Percentiles rank a stretch among this genome's conserved stretches.
Evolutionary conservation across 2,113 vertebrate species (phyloP).

Genomic region (Prunella fulvescens): DNA sequence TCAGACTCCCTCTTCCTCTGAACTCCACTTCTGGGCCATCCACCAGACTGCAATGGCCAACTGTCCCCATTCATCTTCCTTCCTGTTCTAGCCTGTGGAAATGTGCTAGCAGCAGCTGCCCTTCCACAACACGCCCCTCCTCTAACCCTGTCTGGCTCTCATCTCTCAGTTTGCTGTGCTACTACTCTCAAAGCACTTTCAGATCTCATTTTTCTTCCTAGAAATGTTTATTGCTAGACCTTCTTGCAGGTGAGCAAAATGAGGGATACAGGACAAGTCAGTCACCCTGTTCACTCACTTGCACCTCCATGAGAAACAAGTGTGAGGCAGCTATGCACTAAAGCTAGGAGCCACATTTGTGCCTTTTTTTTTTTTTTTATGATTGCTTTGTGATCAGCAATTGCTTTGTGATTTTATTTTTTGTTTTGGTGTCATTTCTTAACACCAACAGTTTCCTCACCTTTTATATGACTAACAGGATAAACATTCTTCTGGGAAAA

Average conservation of each 20-base stretch:
- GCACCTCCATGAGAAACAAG: not conserved
- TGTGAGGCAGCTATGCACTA: not conserved
- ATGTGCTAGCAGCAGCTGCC: not conserved
- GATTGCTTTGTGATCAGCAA: not conserved
- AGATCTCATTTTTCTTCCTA: not conserved
- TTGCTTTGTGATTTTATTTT: not conserved
- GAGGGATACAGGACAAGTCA: not conserved
- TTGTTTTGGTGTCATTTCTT: not conserved
- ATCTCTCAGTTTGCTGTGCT: rapidly evolving
- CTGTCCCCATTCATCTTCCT: not conserved
- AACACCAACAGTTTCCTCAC: not conserved
- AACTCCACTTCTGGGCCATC: not conserved
- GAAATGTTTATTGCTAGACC: not conserved
- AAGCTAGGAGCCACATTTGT: not conserved
- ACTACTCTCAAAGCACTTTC: not conserved
- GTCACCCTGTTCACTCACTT: not conserved
- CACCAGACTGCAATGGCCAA: not conserved
- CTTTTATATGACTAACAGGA: not conserved
- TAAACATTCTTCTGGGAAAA: not conserved
- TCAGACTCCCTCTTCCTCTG: not conserved
- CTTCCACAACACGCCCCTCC: not conserved
- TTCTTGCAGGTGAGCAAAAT: not conserved
- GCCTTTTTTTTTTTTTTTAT: not conserved
- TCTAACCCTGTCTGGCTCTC: not conserved
- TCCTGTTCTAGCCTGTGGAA: not conserved